phyloP scores from a whole-genome alignment of 2,797 vertebrate genomes.

The Mormyrus proboscirostris region DNA sequence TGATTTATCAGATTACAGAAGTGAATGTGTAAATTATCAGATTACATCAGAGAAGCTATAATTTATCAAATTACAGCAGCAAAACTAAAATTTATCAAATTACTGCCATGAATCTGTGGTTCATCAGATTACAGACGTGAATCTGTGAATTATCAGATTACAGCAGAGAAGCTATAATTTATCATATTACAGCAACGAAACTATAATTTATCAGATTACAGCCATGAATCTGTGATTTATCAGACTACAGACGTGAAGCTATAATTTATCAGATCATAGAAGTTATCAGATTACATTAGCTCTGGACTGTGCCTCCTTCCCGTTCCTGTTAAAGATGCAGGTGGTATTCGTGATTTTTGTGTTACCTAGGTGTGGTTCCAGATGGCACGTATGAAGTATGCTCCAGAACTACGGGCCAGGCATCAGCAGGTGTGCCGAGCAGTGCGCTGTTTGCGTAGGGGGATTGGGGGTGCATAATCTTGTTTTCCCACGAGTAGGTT shows the following conservation, averaged over 20 bases:
- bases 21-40: not conserved
- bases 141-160: not conserved
- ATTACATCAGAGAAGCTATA: not conserved
- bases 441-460: not conserved
- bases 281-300: not conserved
- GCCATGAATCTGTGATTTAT: not conserved
- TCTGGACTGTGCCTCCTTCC: not conserved
- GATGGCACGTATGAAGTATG: slow-evolving; percentile 98
- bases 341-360: not conserved
- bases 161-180: too few species aligned
- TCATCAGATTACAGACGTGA: not conserved
- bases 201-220: not conserved
- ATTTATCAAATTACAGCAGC: not conserved
- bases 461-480: not conserved
- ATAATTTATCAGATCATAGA: not conserved
- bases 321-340: not conserved
- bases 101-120: not conserved
- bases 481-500: not conserved
- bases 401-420: slow-evolving; percentile 90
- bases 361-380: slow-evolving; percentile 81
- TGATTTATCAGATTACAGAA: not conserved
- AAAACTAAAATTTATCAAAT: not conserved
- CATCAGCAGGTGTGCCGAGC: slow-evolving; percentile 72
- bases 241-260: not conserved
- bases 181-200: not conserved